phyloP scores from a whole-genome alignment of 2,888 invertebrate genomes.

The Drosophila pseudotakahashii region DNA sequence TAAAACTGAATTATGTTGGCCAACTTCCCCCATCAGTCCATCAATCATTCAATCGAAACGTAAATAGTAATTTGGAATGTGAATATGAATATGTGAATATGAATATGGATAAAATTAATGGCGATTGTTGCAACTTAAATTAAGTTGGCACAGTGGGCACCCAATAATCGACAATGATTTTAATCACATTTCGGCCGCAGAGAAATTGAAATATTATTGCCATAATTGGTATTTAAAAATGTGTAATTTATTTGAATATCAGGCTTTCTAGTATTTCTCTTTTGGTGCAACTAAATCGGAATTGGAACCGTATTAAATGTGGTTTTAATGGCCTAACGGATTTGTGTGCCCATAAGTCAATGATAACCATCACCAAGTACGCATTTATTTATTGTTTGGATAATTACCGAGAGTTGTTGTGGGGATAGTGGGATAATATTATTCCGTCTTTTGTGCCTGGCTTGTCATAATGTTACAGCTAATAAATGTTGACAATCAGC shows the following conservation, averaged over 20 bases:
- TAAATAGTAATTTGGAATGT: slow-evolving; percentile 62
- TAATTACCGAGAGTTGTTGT: slow-evolving; percentile 13
- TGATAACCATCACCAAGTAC: slow-evolving; percentile 10
- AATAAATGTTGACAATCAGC: slow-evolving; percentile 48
- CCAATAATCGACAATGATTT: not conserved
- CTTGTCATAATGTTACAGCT: slow-evolving; percentile 24
- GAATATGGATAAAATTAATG: slow-evolving; percentile 44
- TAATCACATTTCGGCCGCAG: slow-evolving; percentile 1
- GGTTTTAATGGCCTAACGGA: slow-evolving; percentile 70
- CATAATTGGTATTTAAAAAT: not conserved
- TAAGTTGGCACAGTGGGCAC: slow-evolving; percentile 26
- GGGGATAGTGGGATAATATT: slow-evolving; percentile 7
- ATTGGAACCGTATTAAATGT: slow-evolving; percentile 63
- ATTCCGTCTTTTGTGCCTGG: slow-evolving; percentile 24
- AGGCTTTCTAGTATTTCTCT: too few species aligned
- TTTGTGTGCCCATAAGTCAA: slow-evolving; percentile 30
- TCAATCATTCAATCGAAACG: slow-evolving; percentile 67
- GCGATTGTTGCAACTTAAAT: slow-evolving; percentile 33
- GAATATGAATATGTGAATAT: slow-evolving; percentile 43
- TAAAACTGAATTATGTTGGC: slow-evolving; percentile 66
- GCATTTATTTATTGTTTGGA: slow-evolving; percentile 23
- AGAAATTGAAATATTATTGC: not conserved
- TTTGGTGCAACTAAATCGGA: too few species aligned
- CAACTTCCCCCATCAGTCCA: slow-evolving; percentile 7
- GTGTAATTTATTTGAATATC: too few species aligned